Conservation (phyloP, 2,888 invertebrate species). For the Ichneumoninae sp. region DNA sequence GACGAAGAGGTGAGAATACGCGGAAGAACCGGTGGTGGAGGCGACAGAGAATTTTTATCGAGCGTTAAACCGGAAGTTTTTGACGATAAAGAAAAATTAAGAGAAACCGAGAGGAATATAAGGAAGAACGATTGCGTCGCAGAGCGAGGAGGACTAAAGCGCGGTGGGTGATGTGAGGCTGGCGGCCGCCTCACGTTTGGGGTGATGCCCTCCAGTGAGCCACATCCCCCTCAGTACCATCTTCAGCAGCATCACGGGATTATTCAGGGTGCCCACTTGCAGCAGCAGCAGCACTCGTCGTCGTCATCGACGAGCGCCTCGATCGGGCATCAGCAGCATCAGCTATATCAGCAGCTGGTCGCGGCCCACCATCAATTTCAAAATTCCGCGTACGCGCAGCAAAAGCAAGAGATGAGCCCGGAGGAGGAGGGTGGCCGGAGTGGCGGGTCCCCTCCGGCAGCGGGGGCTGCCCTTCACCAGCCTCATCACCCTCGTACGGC, state of each 20-base stretch:
- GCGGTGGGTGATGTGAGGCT: slow-evolving; percentile 83
- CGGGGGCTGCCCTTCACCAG: slow-evolving; percentile 83
- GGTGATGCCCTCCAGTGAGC: slow-evolving; percentile 84
- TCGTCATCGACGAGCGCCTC: slow-evolving; percentile 78
- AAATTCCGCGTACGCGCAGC: slow-evolving; percentile 82
- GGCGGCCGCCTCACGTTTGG: slow-evolving; percentile 83
- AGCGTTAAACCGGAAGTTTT: slow-evolving; percentile 28
- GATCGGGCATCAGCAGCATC: slow-evolving; percentile 75
- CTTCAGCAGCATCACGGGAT: slow-evolving; percentile 81
- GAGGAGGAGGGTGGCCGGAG: slow-evolving; percentile 84
- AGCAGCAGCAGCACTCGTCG: slow-evolving; percentile 77
- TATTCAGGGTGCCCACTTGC: slow-evolving; percentile 81
- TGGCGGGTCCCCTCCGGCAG: slow-evolving; percentile 84
- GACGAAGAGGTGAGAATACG: slow-evolving; percentile 64
- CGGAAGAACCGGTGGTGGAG: slow-evolving; percentile 61
- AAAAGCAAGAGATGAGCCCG: slow-evolving; percentile 84
- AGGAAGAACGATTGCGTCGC: slow-evolving; percentile 68
- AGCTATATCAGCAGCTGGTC: slow-evolving; percentile 59
- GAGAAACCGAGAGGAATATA: slow-evolving; percentile 57
- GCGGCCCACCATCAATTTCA: slow-evolving; percentile 77
- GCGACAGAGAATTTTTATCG: slow-evolving; percentile 35
- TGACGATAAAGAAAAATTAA: slow-evolving; percentile 63
- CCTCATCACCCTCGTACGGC: slow-evolving; percentile 83
- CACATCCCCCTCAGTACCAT: slow-evolving; percentile 83
- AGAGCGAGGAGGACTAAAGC: slow-evolving; percentile 73